phyloP scores from a whole-genome alignment of 1,140 invertebrate genomes.

The Cydia splendana region DNA sequence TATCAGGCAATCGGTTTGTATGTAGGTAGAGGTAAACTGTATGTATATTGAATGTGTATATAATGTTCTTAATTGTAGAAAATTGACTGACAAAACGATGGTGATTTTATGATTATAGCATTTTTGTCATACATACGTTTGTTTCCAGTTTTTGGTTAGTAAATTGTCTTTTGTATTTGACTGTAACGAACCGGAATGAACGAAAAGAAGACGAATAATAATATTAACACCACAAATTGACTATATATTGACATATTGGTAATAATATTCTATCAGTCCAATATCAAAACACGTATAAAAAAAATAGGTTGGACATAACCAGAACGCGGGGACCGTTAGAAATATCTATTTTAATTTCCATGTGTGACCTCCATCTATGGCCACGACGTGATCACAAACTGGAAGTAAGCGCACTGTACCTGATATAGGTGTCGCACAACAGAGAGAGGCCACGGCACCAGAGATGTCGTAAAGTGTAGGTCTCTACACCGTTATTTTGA shows the following conservation, averaged over 20 bases:
- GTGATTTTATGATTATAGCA: slow-evolving; percentile 43
- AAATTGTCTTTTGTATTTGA: neutral
- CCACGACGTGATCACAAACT: neutral
- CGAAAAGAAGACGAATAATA: no score
- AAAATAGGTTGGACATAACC: no score
- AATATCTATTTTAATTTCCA: neutral
- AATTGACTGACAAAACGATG: slow-evolving; percentile 61
- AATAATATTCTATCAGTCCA: no score
- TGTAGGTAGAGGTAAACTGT: slow-evolving; percentile 41
- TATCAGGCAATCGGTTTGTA: neutral
- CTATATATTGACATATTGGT: no score
- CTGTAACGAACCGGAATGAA: no score
- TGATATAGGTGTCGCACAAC: neutral
- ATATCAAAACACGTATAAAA: no score
- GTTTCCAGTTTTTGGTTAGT: neutral
- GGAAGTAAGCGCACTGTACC: neutral
- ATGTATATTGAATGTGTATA: slow-evolving; percentile 49
- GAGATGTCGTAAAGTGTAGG: no score
- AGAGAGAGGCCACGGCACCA: no score
- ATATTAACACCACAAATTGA: no score
- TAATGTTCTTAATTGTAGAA: slow-evolving; percentile 46
- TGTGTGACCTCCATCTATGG: neutral
- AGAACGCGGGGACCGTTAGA: no score
- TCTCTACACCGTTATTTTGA: no score
- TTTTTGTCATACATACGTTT: slow-evolving; percentile 1